These are phyloP conservation scores for Himalopsyche phryganea DNA, from an alignment of 1,140 invertebrate genomes.

Conservation along the genomic window DNA sequence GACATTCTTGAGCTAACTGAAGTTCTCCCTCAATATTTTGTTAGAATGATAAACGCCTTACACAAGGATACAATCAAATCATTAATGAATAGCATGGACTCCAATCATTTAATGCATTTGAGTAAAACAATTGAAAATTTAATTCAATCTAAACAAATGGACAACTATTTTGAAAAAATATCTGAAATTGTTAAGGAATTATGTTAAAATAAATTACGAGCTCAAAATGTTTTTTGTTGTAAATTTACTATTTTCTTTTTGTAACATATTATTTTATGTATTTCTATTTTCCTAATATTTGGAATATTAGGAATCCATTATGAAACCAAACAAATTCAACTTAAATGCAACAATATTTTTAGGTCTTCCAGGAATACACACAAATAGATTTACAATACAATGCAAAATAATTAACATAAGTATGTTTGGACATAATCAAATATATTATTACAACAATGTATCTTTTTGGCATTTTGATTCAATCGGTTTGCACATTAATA, in stretches of 20 bases:
- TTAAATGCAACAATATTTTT: too few species aligned
- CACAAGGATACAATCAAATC: conserved; percentile 1
- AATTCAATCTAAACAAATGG: neutral
- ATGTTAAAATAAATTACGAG: neutral
- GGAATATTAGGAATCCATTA: neutral
- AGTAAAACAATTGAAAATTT: conserved; percentile 16
- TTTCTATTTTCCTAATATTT: neutral
- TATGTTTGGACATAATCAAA: too few species aligned
- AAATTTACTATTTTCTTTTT: too few species aligned
- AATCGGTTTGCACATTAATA: too few species aligned
- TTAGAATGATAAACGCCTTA: conserved; percentile 19
- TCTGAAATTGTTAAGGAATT: neutral
- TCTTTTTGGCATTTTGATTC: too few species aligned
- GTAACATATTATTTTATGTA: too few species aligned
- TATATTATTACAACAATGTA: too few species aligned
- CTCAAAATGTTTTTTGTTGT: neutral
- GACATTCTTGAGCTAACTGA: conserved; percentile 3
- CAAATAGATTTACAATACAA: too few species aligned
- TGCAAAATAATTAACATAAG: too few species aligned
- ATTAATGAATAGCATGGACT: conserved; percentile 3
- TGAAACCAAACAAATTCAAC: too few species aligned
- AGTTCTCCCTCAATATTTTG: conserved; percentile 26
- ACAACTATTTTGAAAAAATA: neutral
- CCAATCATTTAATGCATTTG: conserved; percentile 7
- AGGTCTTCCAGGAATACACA: too few species aligned